Conservation (phyloP, 2,797 vertebrate genomes). For the Bradypus variegatus region DNA sequence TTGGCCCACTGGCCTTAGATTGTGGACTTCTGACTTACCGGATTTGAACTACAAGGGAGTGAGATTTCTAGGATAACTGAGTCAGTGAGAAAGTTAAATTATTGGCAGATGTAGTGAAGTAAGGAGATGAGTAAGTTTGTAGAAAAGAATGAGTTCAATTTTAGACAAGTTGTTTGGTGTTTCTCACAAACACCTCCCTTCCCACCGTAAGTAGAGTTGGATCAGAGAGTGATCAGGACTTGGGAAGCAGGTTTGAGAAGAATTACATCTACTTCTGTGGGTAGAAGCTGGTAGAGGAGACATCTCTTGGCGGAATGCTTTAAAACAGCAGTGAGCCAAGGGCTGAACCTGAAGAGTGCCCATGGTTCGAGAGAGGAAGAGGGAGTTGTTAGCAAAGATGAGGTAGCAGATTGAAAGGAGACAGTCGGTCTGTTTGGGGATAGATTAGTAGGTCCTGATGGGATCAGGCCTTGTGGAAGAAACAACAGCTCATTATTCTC, state of each 20-base stretch:
- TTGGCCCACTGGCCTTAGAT: neutral
- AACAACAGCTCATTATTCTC: conserved; percentile 9
- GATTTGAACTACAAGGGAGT: conserved; percentile 10
- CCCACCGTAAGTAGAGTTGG: neutral
- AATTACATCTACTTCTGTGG: neutral
- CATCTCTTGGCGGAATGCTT: neutral
- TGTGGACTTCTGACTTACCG: neutral
- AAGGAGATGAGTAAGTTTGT: neutral
- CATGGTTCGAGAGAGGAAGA: neutral
- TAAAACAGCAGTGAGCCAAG: neutral
- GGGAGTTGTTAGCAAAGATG: neutral
- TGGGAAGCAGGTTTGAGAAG: neutral
- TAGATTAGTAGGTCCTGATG: neutral
- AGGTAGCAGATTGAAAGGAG: neutral
- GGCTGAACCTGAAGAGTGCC: neutral
- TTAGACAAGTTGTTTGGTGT: neutral
- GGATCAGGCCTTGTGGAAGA: neutral
- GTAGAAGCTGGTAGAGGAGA: neutral
- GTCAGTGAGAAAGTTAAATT: conserved; percentile 10
- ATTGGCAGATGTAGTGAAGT: neutral
- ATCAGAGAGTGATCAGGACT: neutral
- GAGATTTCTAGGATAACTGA: neutral
- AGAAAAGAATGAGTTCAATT: neutral
- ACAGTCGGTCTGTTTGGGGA: neutral
- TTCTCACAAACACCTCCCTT: neutral